Conservation (phyloP, 2,797 vertebrate genomes). For the Rousettus madagascariensis region DNA sequence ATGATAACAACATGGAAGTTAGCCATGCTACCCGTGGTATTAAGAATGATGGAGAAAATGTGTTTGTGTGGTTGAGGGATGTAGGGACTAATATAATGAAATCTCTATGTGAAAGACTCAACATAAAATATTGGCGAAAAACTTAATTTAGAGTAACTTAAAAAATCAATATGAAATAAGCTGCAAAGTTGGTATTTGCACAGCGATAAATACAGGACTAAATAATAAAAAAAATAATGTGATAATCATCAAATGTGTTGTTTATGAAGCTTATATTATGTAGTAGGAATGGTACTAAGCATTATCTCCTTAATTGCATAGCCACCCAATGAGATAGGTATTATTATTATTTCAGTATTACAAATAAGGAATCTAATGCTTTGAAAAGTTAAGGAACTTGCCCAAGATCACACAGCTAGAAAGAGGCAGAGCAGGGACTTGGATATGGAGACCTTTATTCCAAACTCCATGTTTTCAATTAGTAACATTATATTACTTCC, state of each 20-base stretch:
- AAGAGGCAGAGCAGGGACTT: neutral
- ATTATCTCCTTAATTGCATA: neutral
- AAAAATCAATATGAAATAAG: neutral
- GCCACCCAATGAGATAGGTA: neutral
- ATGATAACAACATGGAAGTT: neutral
- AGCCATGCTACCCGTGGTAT: rapidly evolving
- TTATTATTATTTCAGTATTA: neutral
- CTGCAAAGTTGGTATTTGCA: neutral
- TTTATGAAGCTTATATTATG: neutral
- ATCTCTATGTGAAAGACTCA: neutral
- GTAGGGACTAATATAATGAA: neutral
- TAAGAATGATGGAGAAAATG: neutral
- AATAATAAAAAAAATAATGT: neutral
- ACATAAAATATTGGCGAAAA: neutral
- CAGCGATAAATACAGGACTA: neutral
- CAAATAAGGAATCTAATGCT: neutral
- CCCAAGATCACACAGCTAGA: neutral
- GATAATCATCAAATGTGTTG: neutral
- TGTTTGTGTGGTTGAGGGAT: neutral
- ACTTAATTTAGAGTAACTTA: neutral
- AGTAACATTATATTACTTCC: neutral
- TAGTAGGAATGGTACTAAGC: neutral
- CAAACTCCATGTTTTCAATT: neutral
- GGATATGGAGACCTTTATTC: neutral
- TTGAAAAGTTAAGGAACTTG: neutral